Evolutionary conservation across 2,113 vertebrate species (phyloP).

Genomic region (Tylochromis polylepis): DNA sequence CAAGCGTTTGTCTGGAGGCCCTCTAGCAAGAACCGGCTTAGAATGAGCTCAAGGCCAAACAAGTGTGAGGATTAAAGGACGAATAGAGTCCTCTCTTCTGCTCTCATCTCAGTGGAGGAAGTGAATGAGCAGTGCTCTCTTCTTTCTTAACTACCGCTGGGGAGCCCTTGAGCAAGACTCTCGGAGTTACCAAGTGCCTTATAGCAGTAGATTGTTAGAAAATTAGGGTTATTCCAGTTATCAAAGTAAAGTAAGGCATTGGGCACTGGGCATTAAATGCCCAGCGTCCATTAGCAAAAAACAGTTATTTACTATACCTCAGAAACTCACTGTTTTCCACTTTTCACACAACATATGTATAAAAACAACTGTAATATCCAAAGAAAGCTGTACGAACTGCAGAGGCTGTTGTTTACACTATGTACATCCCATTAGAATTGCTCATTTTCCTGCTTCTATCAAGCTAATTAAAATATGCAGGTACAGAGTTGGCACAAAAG

Average conservation of each 20-base stretch:
- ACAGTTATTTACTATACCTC: not conserved
- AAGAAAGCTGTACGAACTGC: constrained; percentile 21
- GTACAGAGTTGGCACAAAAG: constrained; percentile 45
- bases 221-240: not conserved
- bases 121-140: constrained; percentile 22
- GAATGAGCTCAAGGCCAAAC: constrained; percentile 67
- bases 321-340: not conserved
- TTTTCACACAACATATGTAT: not conserved
- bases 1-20: constrained; percentile 48
- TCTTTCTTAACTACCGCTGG: constrained; percentile 38
- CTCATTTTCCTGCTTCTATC: constrained; percentile 51
- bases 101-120: constrained; percentile 24
- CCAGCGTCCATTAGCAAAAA: not conserved
- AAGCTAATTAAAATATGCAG: constrained; percentile 71
- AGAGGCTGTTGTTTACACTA: constrained; percentile 41
- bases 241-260: not conserved
- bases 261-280: not conserved
- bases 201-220: not conserved
- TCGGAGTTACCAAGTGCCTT: not conserved
- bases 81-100: constrained; percentile 39
- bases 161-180: constrained; percentile 50
- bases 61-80: constrained; percentile 64
- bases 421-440: constrained; percentile 37
- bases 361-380: constrained; percentile 9
- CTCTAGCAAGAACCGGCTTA: constrained; percentile 59